Percentiles rank a stretch among this genome's conserved stretches.
phyloP scores from a whole-genome alignment of 2,888 invertebrate genomes.

The Macroteleia sp. region DNA sequence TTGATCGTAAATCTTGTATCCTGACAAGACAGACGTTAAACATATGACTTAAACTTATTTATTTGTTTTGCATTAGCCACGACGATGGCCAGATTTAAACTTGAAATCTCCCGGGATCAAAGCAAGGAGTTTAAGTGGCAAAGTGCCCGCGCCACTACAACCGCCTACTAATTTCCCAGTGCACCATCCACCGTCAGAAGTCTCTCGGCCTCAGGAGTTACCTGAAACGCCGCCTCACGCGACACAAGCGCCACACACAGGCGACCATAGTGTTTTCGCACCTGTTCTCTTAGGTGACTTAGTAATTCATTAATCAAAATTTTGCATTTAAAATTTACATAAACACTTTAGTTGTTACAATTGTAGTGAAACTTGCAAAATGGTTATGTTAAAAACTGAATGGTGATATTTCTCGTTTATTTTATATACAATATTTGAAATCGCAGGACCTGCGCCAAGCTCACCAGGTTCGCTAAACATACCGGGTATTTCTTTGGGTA shows the following conservation, averaged over 20 bases:
- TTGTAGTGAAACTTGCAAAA: too few species aligned
- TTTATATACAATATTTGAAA: too few species aligned
- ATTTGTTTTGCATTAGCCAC: too few species aligned
- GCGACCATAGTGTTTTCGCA: conserved; percentile 85
- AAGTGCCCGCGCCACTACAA: conserved; percentile 83
- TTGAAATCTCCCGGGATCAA: conserved; percentile 96
- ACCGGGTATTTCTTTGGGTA: conserved; percentile 78
- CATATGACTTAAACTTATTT: too few species aligned
- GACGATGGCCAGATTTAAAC: conserved; percentile 93
- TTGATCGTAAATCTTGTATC: too few species aligned
- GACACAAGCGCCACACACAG: conserved; percentile 76
- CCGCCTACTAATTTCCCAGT: conserved; percentile 82
- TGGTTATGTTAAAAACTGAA: too few species aligned
- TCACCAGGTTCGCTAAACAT: conserved; percentile 80
- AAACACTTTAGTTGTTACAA: too few species aligned
- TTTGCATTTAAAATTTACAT: too few species aligned
- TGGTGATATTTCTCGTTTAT: too few species aligned
- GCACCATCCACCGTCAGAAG: conserved; percentile 77
- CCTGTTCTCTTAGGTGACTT: conserved; percentile 81
- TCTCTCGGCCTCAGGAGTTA: conserved; percentile 78
- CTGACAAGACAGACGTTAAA: too few species aligned
- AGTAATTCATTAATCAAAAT: too few species aligned
- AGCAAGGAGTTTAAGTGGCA: conserved; percentile 86
- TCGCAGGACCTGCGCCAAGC: conserved; percentile 76
- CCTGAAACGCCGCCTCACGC: conserved; percentile 81